These are phyloP conservation scores for Ageneiosus marmoratus DNA, from an alignment of 2,113 vertebrate genomes.

Conservation along the genomic window DNA sequence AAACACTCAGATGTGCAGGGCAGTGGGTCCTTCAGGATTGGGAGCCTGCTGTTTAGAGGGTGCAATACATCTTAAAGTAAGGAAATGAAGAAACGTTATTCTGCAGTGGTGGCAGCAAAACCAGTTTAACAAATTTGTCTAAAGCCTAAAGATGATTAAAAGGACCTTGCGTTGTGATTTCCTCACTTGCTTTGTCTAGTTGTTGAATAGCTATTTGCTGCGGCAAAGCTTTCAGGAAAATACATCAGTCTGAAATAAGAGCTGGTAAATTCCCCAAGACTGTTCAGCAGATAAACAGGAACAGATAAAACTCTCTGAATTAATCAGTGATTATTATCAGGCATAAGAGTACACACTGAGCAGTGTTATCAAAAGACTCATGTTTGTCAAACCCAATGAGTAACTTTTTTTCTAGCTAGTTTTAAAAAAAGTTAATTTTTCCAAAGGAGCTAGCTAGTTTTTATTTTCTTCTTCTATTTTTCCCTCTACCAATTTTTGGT, in stretches of 20 bases:
- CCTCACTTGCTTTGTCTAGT: neutral
- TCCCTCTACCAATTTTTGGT: too few species aligned
- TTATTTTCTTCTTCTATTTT: too few species aligned
- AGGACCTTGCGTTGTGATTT: neutral
- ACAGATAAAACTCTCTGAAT: neutral
- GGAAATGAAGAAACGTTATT: neutral
- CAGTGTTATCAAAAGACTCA: neutral
- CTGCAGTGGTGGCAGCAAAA: neutral
- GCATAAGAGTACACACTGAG: neutral
- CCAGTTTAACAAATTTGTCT: neutral
- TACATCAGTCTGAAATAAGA: neutral
- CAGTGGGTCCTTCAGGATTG: neutral
- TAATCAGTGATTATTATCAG: neutral
- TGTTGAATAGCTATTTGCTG: neutral
- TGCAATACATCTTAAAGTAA: neutral
- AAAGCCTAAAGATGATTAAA: neutral
- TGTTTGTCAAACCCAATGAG: neutral
- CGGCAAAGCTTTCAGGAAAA: neutral
- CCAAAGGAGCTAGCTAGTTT: too few species aligned
- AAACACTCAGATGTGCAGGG: neutral
- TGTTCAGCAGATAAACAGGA: too few species aligned
- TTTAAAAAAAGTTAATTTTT: too few species aligned
- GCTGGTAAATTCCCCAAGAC: neutral
- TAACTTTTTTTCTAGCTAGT: too few species aligned
- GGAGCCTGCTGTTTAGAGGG: neutral